phyloP scores from a whole-genome alignment of 1,140 invertebrate genomes.

The Drosophila orena region DNA sequence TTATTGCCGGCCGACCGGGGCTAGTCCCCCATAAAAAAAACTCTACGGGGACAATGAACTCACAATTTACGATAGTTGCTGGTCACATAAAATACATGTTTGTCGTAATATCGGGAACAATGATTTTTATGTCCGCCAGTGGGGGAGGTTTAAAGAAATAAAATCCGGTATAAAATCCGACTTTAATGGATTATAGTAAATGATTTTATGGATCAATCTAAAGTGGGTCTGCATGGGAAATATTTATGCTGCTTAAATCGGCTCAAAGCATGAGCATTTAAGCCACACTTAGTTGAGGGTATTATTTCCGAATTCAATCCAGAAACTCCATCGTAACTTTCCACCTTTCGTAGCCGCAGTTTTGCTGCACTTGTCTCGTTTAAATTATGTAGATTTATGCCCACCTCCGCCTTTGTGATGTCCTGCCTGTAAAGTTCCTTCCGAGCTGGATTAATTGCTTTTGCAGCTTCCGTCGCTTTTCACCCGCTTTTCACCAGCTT shows the following conservation, averaged over 20 bases:
- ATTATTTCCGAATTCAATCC: background rate
- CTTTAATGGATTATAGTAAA: background rate
- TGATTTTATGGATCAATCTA: background rate
- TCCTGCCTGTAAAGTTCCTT: slow-evolving; percentile 29
- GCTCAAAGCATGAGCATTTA: background rate
- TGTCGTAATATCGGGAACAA: slow-evolving; percentile 13
- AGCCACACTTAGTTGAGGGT: background rate
- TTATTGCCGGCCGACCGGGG: slow-evolving; percentile 43
- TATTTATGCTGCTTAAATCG: background rate
- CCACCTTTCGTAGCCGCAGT: background rate
- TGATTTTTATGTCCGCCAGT: slow-evolving; percentile 19
- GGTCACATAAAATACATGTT: slow-evolving; percentile 23
- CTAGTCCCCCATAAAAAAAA: slow-evolving; percentile 13
- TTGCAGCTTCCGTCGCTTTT: slow-evolving; percentile 40
- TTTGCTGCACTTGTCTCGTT: slow-evolving; percentile 39
- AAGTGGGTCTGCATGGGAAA: background rate
- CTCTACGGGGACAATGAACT: slow-evolving; percentile 46
- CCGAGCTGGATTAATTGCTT: slow-evolving; percentile 67
- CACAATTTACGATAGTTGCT: slow-evolving; percentile 53
- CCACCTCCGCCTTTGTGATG: slow-evolving; percentile 52
- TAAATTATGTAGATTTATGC: slow-evolving; percentile 78
- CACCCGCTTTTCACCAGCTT: slow-evolving; percentile 6
- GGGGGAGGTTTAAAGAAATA: background rate
- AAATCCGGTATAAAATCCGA: slow-evolving; percentile 4
- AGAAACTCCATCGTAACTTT: background rate